phyloP scores from a whole-genome alignment of 2,113 vertebrate species.

The Paradoxurus hermaphroditus region DNA sequence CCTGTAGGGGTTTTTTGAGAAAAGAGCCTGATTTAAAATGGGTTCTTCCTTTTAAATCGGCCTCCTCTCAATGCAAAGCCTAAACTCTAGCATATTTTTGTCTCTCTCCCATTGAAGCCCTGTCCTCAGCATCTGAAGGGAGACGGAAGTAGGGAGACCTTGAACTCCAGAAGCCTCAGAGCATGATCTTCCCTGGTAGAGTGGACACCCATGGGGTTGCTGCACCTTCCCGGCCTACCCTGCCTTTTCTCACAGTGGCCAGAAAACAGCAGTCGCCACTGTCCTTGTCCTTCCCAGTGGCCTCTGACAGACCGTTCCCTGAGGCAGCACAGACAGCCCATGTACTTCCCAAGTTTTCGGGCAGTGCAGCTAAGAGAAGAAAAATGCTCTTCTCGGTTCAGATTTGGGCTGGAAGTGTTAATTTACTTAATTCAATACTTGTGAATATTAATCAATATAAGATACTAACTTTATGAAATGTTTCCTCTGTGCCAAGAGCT shows the following conservation, averaged over 20 bases:
- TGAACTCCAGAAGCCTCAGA: background rate
- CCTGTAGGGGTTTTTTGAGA: conserved; percentile 22
- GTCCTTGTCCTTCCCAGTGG: background rate
- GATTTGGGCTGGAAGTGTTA: background rate
- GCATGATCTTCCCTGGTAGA: background rate
- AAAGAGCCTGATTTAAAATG: background rate
- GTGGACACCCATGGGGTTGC: background rate
- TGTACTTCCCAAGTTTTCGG: background rate
- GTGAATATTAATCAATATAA: background rate
- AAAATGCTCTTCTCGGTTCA: background rate
- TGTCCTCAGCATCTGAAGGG: background rate
- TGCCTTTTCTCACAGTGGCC: background rate
- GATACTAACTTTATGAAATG: background rate
- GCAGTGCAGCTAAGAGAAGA: background rate
- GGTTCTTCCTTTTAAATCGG: background rate
- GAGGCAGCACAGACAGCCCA: background rate
- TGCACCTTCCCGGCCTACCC: background rate
- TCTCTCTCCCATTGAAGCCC: background rate
- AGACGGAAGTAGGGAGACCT: background rate
- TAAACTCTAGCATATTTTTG: background rate
- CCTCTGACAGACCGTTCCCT: background rate
- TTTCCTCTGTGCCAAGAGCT: background rate
- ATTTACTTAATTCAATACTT: background rate
- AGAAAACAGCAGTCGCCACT: fast-evolving
- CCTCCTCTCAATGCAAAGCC: background rate